Evolutionary conservation across 2,797 vertebrate species (phyloP), one percentile per base, ranked within the genome.

Genomic region (Atherinosoma microstoma): DNA sequence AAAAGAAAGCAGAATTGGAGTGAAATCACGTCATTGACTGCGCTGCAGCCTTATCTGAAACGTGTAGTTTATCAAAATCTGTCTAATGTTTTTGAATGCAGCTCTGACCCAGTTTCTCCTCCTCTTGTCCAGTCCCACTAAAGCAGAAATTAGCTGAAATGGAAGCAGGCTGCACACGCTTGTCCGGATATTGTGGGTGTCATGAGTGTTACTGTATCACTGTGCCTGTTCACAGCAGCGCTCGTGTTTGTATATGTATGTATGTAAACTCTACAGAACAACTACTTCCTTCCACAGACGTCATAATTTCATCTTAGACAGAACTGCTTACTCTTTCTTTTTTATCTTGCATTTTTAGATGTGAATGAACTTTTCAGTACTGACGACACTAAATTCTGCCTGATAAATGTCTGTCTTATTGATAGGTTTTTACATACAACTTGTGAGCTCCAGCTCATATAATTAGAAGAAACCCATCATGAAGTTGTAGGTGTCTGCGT

Each of bases 221-320:
- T 79, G 75, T 87, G 78, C 78, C 83, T 89, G 87, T 73, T 71
- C 75, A 56, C 59, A 38, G 82, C 87, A 85, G 77, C 77, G 70
- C 76, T 64, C 75, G 42, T 60, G 47, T 80, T 11, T 84, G 77
- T 90, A 24, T 40, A 73, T 90, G 85, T 89, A 20, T 56, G 22
- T 16, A 54, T 68, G 64, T 80, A 80, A 69, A 76, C 64, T 89
- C 87, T 91, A 82, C 84, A 89, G 76, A 83, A 61, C 8, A 29
- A 76, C 67, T 71, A 75, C 69, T 71, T 71, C 61, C 32, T 58
- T 42, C 71, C 64, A 79, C 84, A 64, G 6, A 74, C 60, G 58
- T 78, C 58, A 78, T 58, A n/a, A 38, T 76, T 40, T 79, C 66
- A 9, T 6, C 35, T 68, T 67, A 70, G 58, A 51, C 8, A 29